Evolutionary conservation across 92 coral and sea anemone genomes (phyloP), one percentile per base, ranked within the genome.

Genomic region (Phenganax marumi): DNA sequence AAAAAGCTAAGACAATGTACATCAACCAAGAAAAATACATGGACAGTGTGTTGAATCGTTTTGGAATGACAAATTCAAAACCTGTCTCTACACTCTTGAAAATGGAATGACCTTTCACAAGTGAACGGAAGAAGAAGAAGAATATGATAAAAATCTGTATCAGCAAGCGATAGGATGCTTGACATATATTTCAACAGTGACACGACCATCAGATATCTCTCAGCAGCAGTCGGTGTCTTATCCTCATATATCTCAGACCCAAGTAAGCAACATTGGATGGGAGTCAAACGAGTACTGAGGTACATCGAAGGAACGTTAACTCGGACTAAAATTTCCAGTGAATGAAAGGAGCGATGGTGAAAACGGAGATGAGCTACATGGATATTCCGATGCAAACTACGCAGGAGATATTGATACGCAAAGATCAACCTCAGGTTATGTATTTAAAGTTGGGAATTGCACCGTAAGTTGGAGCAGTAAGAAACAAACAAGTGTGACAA

Each of bases 241-340:
- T 64, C 89, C 12, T 76, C 61, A 64, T 84, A 89, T 23, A 61
- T 63, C 81, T 80, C 84, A 16, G 64, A 56, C 24, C 91, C 85
- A 8, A 85, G 79, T 68, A 82, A 64, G 10, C 87, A 85, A 26
- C 86, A 89, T 50, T 79, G 80, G 81, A 73, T 19, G 12, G 89
- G 71, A 14, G 84, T 78, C 16, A 85, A 85, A 39, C 79, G 77
- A 13, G 70, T 86, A 48, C 56, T 89, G n/a, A 58, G 93, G 33
- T 90, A 90, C 81, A 58, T 80, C 17, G 79, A 86, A 64, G 91
- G 91, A 43, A 89, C 91, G 18, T 21, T 86, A 72, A 76, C 81
- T 86, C 89, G 91, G 87, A 3, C 77, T 83, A 8, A 79, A 76
- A 8, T 91, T 85, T 62, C 47, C 86, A 22, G 83, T 11, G 18